phyloP scores from a whole-genome alignment of 2,888 invertebrate genomes.

The Polydrusus cervinus region DNA sequence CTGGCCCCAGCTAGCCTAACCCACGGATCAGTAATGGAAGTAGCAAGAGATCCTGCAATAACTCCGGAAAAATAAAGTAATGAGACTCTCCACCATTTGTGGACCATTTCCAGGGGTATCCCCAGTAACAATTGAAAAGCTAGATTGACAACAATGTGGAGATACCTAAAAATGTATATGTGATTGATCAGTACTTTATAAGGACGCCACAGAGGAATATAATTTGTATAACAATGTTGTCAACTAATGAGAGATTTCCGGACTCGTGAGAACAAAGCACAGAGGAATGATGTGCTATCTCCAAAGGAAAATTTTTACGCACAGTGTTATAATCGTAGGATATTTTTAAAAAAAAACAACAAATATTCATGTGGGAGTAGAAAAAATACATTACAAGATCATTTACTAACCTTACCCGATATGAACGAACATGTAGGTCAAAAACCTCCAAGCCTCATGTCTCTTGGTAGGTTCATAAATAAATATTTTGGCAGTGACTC shows the following conservation, averaged over 20 bases:
- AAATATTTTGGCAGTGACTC: constrained; percentile 75
- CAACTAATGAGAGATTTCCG: too few relatives aligned
- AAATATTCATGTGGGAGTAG: too few relatives aligned
- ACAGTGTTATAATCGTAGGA: too few relatives aligned
- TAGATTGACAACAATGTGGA: constrained; percentile 93
- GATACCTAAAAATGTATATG: constrained; percentile 75
- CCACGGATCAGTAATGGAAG: constrained; percentile 85
- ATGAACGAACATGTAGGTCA: constrained; percentile 98
- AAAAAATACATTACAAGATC: neutral
- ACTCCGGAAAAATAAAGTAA: constrained; percentile 90
- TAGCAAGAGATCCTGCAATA: constrained; percentile 87
- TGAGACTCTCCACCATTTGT: constrained; percentile 94
- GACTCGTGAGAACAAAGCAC: too few relatives aligned
- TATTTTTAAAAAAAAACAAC: too few relatives aligned
- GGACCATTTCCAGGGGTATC: constrained; percentile 96
- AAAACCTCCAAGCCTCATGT: constrained; percentile 92
- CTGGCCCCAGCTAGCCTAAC: constrained; percentile 94
- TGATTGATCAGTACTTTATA: too few relatives aligned
- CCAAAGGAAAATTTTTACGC: too few relatives aligned
- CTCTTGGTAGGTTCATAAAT: constrained; percentile 92
- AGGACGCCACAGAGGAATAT: too few relatives aligned
- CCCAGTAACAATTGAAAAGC: constrained; percentile 94
- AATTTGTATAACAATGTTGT: too few relatives aligned
- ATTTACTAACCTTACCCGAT: constrained; percentile 78
- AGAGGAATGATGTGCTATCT: too few relatives aligned